Evolutionary conservation across 2,797 vertebrate species (phyloP), one percentile per base, ranked within the genome.

Genomic region (Lepidocolaptes lacrymiger): DNA sequence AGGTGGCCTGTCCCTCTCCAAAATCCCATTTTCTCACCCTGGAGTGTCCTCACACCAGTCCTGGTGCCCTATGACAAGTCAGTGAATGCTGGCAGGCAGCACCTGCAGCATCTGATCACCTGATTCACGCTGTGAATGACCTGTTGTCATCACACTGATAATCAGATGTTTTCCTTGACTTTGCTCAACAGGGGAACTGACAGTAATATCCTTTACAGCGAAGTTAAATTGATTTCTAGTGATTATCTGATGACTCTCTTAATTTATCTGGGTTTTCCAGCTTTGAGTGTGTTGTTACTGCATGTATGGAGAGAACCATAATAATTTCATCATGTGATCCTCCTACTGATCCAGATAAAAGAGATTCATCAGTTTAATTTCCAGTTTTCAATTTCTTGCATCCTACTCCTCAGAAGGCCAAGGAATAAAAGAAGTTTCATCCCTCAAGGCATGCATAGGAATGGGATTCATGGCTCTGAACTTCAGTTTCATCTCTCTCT

Each of bases 361-460:
- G 10, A 59, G 9, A 23, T 77, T 83, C 13, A 54, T 52, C 46
- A 8, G 5, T 78, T 88, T 61, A 28, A 75, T 86, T 56, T 68
- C 43, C 46, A 86, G n/a, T 10, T 62, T 91, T 94, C 78, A 27
- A 78, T 84, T 91, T 90, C 51, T 92, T 88, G 43, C 12, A 55
- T 81, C 30, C n/a, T 78, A 7, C n/a, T 59, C 6, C 39, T 71
- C 48, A 12, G 4, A 48, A 59, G 8, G 4, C 39, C 43, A 21
- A n/a, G 39, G 68, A 80, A 55, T 83, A 37, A 91, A 88, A 85
- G 44, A 14, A 73, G 18, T 19, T 73, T 43, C 21, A 48, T 48
- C 39, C 24, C 26, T 72, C 0, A 0, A 6, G n/a, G 14, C 4
- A 0, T 7, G 1, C 6, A 27, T 17, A 10, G 26, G 28, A 51